A percentile compares a stretch with the other conserved stretches of the same genome.
These are phyloP conservation scores for Microchirus variegatus DNA, from an alignment of 2,797 vertebrate species.

Conservation along the genomic window DNA sequence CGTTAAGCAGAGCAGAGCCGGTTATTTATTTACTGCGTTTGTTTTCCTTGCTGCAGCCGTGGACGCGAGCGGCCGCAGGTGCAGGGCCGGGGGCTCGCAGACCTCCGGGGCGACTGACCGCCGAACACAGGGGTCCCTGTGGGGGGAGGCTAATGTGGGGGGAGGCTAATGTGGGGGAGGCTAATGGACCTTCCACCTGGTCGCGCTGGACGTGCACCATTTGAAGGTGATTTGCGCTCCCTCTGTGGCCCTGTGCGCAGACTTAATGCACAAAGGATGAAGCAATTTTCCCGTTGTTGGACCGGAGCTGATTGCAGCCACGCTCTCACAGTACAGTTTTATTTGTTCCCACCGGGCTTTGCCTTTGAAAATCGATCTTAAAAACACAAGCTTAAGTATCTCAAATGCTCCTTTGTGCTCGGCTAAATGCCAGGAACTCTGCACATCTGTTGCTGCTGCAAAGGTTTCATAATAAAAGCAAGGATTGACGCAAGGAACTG, in stretches of 20 bases:
- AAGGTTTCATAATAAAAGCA: too few species aligned
- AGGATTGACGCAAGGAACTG: too few species aligned
- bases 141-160: constrained; percentile 45
- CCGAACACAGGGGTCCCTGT: constrained; percentile 40
- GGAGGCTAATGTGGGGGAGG: constrained; percentile 32
- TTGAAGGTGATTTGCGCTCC: constrained; percentile 24
- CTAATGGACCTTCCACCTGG: constrained; percentile 40
- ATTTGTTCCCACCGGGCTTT: too few species aligned
- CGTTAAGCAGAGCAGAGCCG: constrained; percentile 59
- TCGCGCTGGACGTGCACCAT: constrained; percentile 28
- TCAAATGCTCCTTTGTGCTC: too few species aligned
- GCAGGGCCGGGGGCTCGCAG: constrained; percentile 42
- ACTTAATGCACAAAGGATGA: constrained; percentile 11
- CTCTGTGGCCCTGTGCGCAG: constrained; percentile 3
- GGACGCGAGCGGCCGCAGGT: constrained; percentile 54
- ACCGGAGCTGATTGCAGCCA: too few species aligned
- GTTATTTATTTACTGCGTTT: constrained; percentile 56
- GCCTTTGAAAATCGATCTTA: too few species aligned
- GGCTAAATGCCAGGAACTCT: too few species aligned
- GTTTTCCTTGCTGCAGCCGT: constrained; percentile 45
- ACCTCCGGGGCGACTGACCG: constrained; percentile 40
- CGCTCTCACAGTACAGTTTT: too few species aligned
- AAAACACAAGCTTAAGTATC: too few species aligned
- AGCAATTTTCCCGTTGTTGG: constrained; percentile 19
- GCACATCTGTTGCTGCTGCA: too few species aligned